phyloP scores from a whole-genome alignment of 2,888 invertebrate genomes.

The Branchellion lobata region DNA sequence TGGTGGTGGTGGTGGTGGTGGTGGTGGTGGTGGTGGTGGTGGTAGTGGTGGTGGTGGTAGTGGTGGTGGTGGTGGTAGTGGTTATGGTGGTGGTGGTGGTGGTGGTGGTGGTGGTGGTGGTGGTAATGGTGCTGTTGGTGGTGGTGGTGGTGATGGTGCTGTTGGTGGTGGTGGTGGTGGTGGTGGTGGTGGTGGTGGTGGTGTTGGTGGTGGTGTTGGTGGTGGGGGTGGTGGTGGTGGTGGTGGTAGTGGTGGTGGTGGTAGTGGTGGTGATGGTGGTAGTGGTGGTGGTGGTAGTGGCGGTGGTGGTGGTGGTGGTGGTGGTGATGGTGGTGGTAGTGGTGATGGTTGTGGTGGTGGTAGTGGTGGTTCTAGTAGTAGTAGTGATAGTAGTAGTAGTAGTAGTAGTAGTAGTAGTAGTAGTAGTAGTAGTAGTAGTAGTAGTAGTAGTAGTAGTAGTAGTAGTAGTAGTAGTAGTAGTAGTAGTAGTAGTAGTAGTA shows the following conservation, averaged over 20 bases:
- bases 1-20: slow-evolving; percentile 27
- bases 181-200: not conserved
- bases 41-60: not conserved
- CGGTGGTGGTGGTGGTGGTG: slow-evolving; percentile 32
- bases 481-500: slow-evolving; percentile 22
- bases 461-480: slow-evolving; percentile 15
- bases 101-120: slow-evolving; percentile 34
- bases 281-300: slow-evolving; percentile 35
- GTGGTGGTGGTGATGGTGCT: slow-evolving; percentile 23
- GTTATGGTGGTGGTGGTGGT: not conserved
- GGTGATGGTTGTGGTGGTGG: slow-evolving; percentile 24
- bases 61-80: not conserved
- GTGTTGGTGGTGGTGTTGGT: slow-evolving; percentile 11
- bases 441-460: slow-evolving; percentile 40
- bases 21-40: not conserved
- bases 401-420: slow-evolving; percentile 40
- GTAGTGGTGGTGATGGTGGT: slow-evolving; percentile 31
- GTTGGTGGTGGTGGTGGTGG: slow-evolving; percentile 22
- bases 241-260: slow-evolving; percentile 24
- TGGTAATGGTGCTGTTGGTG: slow-evolving; percentile 17
- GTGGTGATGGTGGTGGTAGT: slow-evolving; percentile 31
- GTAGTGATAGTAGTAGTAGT: slow-evolving; percentile 30
- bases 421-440: slow-evolving; percentile 40
- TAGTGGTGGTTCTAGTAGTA: slow-evolving; percentile 31
- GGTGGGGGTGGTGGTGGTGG: not conserved